Conservation (phyloP, 92 coral and sea anemone species). For the Umimayanthus chanpuru region DNA sequence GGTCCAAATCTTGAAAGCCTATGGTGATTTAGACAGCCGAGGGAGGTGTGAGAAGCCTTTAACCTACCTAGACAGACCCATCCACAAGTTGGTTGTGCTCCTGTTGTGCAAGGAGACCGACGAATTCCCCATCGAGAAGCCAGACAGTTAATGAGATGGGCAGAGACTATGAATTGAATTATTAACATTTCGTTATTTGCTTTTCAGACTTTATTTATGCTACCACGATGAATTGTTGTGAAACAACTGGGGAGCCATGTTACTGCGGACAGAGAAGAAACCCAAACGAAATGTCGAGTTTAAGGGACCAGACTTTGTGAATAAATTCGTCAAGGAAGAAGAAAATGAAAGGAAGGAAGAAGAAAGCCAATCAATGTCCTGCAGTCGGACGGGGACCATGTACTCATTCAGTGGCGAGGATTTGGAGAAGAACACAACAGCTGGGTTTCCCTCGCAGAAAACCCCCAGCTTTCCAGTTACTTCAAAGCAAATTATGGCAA, state of each 20-base stretch:
- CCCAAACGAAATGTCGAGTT: neutral
- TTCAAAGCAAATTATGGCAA: too few species aligned
- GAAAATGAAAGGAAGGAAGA: neutral
- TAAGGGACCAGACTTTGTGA: neutral
- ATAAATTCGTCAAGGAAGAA: neutral
- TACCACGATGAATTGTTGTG: too few species aligned
- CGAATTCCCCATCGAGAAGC: conserved; percentile 59
- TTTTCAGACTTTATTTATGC: too few species aligned
- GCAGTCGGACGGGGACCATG: too few species aligned
- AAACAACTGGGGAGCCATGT: conserved; percentile 20
- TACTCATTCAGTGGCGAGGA: too few species aligned
- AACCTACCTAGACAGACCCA: conserved; percentile 36
- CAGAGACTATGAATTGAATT: too few species aligned
- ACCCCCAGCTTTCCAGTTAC: too few species aligned
- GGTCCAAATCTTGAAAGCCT: conserved; percentile 46
- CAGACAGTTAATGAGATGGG: neutral
- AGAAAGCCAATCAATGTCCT: too few species aligned
- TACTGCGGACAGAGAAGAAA: conserved; percentile 28
- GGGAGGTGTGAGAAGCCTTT: conserved; percentile 35
- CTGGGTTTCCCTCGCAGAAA: too few species aligned
- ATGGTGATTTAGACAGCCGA: conserved; percentile 34
- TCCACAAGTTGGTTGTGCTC: conserved; percentile 45
- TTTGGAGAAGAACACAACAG: neutral
- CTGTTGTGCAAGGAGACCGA: conserved; percentile 30
- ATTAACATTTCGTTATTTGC: too few species aligned